Conservation (phyloP, 2,797 vertebrate species). For the Fistularia commersonii region DNA sequence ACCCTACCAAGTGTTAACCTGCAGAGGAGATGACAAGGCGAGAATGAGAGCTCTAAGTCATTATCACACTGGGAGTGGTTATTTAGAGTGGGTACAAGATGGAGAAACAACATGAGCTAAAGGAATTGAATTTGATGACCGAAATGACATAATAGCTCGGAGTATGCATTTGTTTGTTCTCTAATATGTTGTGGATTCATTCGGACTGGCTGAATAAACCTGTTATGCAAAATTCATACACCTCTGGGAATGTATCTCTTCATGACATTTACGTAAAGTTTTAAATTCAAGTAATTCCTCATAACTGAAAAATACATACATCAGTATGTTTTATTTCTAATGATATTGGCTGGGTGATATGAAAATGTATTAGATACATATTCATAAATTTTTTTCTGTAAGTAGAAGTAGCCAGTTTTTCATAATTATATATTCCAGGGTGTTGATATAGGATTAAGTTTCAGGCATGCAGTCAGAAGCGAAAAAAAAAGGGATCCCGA, state of each 20-base stretch:
- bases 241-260: conserved; percentile 22
- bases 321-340: too few relatives aligned
- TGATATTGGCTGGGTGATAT: too few relatives aligned
- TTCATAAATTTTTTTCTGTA: too few relatives aligned
- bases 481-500: too few relatives aligned
- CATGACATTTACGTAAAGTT: conserved; percentile 11
- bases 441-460: too few relatives aligned
- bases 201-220: conserved; percentile 31
- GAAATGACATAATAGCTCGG: conserved; percentile 8
- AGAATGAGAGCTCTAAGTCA: conserved; percentile 29
- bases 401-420: too few relatives aligned
- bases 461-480: too few relatives aligned
- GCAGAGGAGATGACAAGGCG: conserved; percentile 3
- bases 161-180: conserved; percentile 19
- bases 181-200: conserved; percentile 18
- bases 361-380: too few relatives aligned
- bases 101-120: conserved; percentile 1
- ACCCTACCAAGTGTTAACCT: conserved; percentile 7
- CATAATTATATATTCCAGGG: too few relatives aligned
- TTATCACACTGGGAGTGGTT: conserved; percentile 23
- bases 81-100: conserved; percentile 6
- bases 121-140: conserved; percentile 6
- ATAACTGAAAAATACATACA: too few relatives aligned
- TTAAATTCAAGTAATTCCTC: background rate
- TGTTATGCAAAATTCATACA: conserved; percentile 28